A percentile compares a stretch with the other conserved stretches of the same genome.
Conservation (phyloP, 2,888 invertebrate genomes). For the Nycteola revayana region DNA sequence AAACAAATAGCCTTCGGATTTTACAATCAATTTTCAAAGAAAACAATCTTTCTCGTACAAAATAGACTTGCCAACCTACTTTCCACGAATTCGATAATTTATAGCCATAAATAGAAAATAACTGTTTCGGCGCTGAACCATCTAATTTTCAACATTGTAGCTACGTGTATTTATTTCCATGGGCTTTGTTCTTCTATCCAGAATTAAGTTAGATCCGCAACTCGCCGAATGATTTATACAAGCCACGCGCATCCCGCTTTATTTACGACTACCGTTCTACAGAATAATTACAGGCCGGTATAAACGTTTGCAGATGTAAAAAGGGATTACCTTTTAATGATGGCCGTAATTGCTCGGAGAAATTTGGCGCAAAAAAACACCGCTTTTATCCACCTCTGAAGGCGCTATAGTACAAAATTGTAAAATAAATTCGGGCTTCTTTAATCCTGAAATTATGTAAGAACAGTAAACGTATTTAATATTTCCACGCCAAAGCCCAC, state of each 20-base stretch:
- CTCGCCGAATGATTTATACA: slow-evolving; percentile 76
- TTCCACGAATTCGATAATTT: slow-evolving; percentile 55
- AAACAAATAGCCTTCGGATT: slow-evolving; percentile 15
- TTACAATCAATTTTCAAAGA: slow-evolving; percentile 27
- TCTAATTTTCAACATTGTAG: slow-evolving; percentile 55
- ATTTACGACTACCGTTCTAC: slow-evolving; percentile 73
- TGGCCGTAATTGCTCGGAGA: slow-evolving; percentile 56
- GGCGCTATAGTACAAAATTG: too few species aligned
- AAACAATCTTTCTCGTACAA: slow-evolving; percentile 26
- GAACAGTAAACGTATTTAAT: slow-evolving; percentile 33
- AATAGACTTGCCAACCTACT: slow-evolving; percentile 31
- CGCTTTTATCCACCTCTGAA: too few species aligned
- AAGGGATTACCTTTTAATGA: slow-evolving; percentile 68
- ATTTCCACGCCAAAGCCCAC: slow-evolving; percentile 30
- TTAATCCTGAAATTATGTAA: slow-evolving; percentile 22
- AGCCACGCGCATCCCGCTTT: slow-evolving; percentile 75
- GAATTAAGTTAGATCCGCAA: slow-evolving; percentile 67
- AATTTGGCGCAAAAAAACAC: slow-evolving; percentile 30
- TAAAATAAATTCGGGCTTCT: neutral
- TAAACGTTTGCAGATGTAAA: slow-evolving; percentile 73
- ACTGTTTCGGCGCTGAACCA: slow-evolving; percentile 41
- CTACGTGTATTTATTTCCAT: slow-evolving; percentile 67
- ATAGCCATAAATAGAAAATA: slow-evolving; percentile 51
- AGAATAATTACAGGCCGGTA: slow-evolving; percentile 74
- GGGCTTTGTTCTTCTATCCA: slow-evolving; percentile 77